A percentile compares a stretch with the other conserved stretches of the same genome.
Evolutionary conservation across 2,888 invertebrate species (phyloP).

Genomic region (Xestia xanthographa): DNA sequence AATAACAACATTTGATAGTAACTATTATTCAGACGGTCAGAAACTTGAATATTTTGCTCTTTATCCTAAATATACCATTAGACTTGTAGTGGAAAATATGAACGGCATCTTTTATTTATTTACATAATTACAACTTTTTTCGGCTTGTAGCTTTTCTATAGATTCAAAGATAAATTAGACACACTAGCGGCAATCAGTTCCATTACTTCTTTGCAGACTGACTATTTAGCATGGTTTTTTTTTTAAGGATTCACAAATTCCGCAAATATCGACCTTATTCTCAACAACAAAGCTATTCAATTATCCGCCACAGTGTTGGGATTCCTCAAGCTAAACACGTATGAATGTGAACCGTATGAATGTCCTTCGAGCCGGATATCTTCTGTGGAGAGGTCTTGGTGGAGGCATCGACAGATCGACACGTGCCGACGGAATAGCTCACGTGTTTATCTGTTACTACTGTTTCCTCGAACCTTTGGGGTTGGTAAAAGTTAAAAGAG

Average conservation of each 20-base stretch:
- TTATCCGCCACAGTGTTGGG: neutral
- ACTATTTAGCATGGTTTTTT: neutral
- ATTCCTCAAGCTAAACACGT: constrained; percentile 34
- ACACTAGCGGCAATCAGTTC: neutral
- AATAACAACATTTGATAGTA: neutral
- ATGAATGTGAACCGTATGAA: constrained; percentile 22
- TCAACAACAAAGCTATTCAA: constrained; percentile 17
- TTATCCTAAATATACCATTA: neutral
- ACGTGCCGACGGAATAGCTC: constrained; percentile 49
- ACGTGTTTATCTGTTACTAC: constrained; percentile 55
- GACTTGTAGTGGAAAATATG: neutral
- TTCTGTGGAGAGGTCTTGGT: constrained; percentile 26
- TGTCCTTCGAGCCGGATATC: constrained; percentile 37
- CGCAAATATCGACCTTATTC: neutral
- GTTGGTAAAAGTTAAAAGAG: constrained; percentile 27
- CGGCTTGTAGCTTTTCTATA: neutral
- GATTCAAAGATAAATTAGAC: neutral
- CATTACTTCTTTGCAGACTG: neutral
- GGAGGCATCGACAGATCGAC: constrained; percentile 31
- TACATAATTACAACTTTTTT: neutral
- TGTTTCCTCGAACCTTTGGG: constrained; percentile 27
- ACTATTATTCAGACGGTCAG: neutral
- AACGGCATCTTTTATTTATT: neutral
- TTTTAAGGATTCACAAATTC: neutral
- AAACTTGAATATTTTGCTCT: neutral